Conservation (phyloP, 2,888 invertebrate genomes). For the Rhagophthalmus giganteus region DNA sequence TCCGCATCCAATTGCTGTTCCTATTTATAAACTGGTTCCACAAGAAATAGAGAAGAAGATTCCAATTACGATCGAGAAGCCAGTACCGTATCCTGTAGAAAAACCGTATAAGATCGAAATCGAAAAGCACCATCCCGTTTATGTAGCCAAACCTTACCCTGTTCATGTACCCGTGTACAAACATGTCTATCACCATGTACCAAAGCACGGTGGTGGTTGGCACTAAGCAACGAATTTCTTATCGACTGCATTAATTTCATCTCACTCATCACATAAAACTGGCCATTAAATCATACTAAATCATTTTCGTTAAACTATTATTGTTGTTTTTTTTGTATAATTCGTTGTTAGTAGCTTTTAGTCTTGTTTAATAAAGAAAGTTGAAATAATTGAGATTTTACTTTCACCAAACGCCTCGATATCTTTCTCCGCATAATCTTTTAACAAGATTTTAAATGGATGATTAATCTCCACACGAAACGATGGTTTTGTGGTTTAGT, state of each 20-base stretch:
- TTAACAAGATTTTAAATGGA: conserved; percentile 2
- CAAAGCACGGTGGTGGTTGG: conserved; percentile 35
- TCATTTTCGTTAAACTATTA: conserved; percentile 16
- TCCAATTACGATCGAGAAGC: conserved; percentile 74
- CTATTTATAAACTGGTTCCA: conserved; percentile 73
- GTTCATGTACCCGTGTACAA: conserved; percentile 76
- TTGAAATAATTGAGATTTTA: conserved; percentile 15
- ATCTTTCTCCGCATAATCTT: conserved; percentile 8
- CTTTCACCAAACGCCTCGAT: conserved; percentile 13
- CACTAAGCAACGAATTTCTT: neutral
- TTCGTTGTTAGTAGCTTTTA: conserved; percentile 18
- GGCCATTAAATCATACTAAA: conserved; percentile 9
- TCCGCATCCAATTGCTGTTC: conserved; percentile 72
- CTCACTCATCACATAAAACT: conserved; percentile 11
- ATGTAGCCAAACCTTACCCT: conserved; percentile 68
- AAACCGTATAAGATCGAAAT: conserved; percentile 77
- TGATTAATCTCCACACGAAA: conserved; percentile 14
- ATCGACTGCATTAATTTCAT: conserved; percentile 15
- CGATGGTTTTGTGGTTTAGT: conserved; percentile 10
- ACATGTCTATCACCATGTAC: conserved; percentile 69
- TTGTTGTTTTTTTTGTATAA: conserved; percentile 24
- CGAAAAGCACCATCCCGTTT: conserved; percentile 71
- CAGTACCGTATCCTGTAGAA: conserved; percentile 70
- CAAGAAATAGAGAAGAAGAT: conserved; percentile 74
- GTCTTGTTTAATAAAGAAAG: conserved; percentile 26